Evolutionary conservation across 2,797 vertebrate genomes (phyloP), one percentile per base, ranked within the genome.

Genomic region (Fratercula arctica): DNA sequence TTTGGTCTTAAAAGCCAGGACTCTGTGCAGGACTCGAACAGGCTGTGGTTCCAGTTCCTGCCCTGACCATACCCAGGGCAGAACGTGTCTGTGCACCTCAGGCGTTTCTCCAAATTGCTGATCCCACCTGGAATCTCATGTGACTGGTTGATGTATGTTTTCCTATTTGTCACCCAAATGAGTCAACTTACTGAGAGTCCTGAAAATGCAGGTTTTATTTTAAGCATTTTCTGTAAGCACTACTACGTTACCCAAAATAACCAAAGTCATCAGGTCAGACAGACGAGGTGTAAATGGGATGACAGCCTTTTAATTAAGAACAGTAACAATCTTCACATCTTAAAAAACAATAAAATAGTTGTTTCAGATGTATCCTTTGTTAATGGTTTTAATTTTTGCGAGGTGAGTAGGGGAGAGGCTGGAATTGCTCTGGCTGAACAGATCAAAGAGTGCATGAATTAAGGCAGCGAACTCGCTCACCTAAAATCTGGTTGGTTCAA

Each of bases 161-260:
- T 37, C 54, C 41, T 57, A 1, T 60, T 63, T 67, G 31, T 29
- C 33, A 23, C n/a, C 37, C 41, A 83, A 83, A 85, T 63, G 33
- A 93, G 48, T 80, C 46, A 75, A 11, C 41, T 84, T 85, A 72
- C 76, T 73, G 26, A 39, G 64, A 69, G 45, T 33, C 57, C 84
- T 78, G 67, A 81, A 92, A 84, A 80, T 31, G 51, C 29, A 94
- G 41, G 12, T 23, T 70, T 92, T 84, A 54, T 92, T 97, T 89
- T 57, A 85, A 94, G 66, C 35, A 7, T 91, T 91, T 91, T 28
- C 70, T 60, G 75, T 64, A 57, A 90, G 84, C 56, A 48, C 18
- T 70, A 21, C 72, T 45, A 69, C 51, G 24, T 89, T 28, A 31
- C 72, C 35, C 35, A n/a, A 61, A 88, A 91, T 80, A 75, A 54